Percentiles rank a stretch among this genome's conserved stretches.
Evolutionary conservation across 1,140 invertebrate genomes (phyloP).

Genomic region (Parapsyche elsis): DNA sequence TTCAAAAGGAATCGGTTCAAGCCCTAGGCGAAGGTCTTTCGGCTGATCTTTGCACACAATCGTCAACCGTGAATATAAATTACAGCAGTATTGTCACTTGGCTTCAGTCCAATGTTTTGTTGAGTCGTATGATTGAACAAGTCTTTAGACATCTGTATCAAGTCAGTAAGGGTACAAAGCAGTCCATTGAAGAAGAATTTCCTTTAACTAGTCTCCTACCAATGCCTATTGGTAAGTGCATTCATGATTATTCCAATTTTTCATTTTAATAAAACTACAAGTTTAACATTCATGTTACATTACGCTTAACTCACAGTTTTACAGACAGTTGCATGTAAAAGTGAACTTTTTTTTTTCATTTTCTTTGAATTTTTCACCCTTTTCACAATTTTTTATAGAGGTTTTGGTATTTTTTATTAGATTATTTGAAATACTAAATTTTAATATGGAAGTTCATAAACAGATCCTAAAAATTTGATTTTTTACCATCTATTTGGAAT

Average conservation of each 20-base stretch:
- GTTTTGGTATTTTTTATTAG: no score
- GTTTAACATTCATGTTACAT: no score
- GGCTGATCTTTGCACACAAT: conserved; percentile 54
- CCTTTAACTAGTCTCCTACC: conserved; percentile 59
- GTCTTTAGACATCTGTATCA: conserved; percentile 69
- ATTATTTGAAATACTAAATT: no score
- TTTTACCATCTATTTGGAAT: no score
- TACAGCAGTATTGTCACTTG: conserved; percentile 42
- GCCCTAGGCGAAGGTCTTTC: conserved; percentile 67
- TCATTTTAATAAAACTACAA: no score
- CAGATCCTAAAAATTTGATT: no score
- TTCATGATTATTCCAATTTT: not conserved
- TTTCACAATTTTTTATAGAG: no score
- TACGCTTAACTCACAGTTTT: no score
- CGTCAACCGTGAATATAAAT: conserved; percentile 36
- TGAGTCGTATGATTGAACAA: conserved; percentile 65
- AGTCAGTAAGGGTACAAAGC: conserved; percentile 58
- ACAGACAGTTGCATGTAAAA: no score
- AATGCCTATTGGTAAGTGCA: conserved; percentile 59
- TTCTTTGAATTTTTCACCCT: no score
- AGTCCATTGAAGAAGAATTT: conserved; percentile 60
- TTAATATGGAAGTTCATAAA: no score
- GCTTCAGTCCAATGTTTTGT: conserved; percentile 60
- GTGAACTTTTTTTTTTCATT: no score
- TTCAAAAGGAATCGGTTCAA: conserved; percentile 66